Base-by-base conservation (phyloP, 2,888 invertebrate genomes). In the Drosophila rubida region DNA sequence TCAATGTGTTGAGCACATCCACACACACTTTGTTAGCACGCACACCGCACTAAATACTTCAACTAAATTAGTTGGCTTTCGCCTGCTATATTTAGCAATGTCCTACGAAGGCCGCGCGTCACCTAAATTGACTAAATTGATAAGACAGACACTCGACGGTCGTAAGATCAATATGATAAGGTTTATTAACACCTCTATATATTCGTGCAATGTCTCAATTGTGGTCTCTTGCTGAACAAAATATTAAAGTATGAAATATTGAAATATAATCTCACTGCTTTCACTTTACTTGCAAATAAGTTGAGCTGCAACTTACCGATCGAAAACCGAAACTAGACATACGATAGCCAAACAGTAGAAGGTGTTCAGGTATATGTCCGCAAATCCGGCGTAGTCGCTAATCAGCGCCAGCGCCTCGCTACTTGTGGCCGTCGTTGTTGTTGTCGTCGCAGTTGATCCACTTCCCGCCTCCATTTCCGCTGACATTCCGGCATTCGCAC, bases 271-370 rank as follows among this genome's bases (percentile, higher is more conserved):
- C n/a, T n/a, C n/a, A 19, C 19, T 6, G 25, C 23, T 6, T 5
- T 23, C 32, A 22, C 32, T 32, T 32, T 16, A 2, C 6, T 4
- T 32, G 11, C 13, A 4, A 19, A 0, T 16, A 13, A 13, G 13
- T 0, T 13, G 2, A 4, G n/a, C 0, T 14, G 49, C 14, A 19
- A 76, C 92, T 92, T 88, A 94, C 93, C 93, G 93, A 90, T 94
- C 94, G 76, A 93, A 93, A 30, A 94, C 93, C 27, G 94, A 93
- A 53, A 94, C 92, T 68, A 94, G 89, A 80, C 94, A 94, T 50
- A 94, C 88, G 54, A 93, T 92, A 45, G 93, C 92, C 65, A 94
- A 87, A 57, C 93, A 92, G 78, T 93, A 93, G 85, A 93, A 94
- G 41, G 93, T 90, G 60, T 91, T 92, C 53, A 91, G 78, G 71